Percentiles rank a stretch among this genome's conserved stretches.
Evolutionary conservation across 2,113 vertebrate species (phyloP).

Genomic region (Pseudorectes ferrugineus): DNA sequence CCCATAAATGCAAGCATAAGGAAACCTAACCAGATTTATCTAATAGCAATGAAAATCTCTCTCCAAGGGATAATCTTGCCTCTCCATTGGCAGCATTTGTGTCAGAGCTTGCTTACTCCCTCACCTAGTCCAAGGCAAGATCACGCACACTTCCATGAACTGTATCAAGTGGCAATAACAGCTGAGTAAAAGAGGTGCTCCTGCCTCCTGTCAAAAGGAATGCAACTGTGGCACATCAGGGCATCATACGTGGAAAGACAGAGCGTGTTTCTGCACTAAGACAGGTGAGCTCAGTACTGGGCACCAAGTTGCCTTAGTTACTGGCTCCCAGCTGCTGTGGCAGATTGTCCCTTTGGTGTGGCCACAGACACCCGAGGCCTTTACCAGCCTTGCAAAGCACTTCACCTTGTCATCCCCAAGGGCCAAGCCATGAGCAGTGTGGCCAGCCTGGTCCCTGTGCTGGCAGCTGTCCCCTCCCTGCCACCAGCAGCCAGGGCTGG

Average conservation of each 20-base stretch:
- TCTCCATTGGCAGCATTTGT: background rate
- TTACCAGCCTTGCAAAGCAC: background rate
- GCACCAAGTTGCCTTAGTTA: too few species aligned
- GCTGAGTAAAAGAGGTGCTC: background rate
- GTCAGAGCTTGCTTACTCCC: background rate
- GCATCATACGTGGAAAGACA: rapidly evolving
- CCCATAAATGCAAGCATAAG: background rate
- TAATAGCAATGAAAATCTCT: background rate
- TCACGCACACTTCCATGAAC: background rate
- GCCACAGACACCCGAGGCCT: background rate
- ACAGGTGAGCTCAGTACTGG: background rate
- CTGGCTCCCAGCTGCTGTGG: background rate
- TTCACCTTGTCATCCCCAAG: background rate
- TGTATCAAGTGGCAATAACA: background rate
- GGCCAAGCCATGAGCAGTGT: too few species aligned
- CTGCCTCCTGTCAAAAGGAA: background rate
- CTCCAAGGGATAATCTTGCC: background rate
- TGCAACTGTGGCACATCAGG: background rate
- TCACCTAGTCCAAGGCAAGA: background rate
- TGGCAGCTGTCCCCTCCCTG: background rate
- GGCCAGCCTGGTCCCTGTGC: background rate
- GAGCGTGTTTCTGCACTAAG: background rate
- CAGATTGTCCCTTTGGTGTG: background rate
- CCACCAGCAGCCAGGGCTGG: background rate
- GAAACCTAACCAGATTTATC: background rate